Percentiles rank a stretch among this genome's conserved stretches.
Conservation (phyloP, 2,797 vertebrate genomes). For the Geotrypetes seraphini region DNA sequence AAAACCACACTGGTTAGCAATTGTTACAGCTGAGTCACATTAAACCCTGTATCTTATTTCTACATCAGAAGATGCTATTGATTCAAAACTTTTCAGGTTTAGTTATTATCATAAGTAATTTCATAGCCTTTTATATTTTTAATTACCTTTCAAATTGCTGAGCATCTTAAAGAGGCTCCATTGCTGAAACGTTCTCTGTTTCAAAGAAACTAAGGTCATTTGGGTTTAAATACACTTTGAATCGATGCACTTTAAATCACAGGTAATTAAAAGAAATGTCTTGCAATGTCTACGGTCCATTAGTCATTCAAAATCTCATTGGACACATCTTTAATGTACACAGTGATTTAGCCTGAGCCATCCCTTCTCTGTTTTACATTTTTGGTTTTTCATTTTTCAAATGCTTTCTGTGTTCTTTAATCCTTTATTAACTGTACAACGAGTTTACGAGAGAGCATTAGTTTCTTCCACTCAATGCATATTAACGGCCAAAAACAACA, state of each 20-base stretch:
- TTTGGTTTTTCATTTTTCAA: too few species aligned
- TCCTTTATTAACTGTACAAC: too few species aligned
- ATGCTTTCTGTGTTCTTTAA: too few species aligned
- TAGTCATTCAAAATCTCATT: constrained; percentile 7
- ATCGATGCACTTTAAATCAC: constrained; percentile 2
- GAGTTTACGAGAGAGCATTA: too few species aligned
- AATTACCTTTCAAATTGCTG: constrained; percentile 17
- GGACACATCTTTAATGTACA: constrained; percentile 2
- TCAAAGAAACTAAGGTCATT: constrained; percentile 15
- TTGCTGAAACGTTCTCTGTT: constrained; percentile 16
- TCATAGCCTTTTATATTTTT: constrained; percentile 13
- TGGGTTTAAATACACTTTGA: constrained; percentile 17
- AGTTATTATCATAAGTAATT: constrained; percentile 14
- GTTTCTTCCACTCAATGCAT: too few species aligned
- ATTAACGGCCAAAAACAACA: too few species aligned
- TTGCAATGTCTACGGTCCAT: constrained; percentile 12
- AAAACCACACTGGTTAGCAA: constrained; percentile 8
- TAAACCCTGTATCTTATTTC: constrained; percentile 18
- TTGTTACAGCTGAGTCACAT: constrained; percentile 13
- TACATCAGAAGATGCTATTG: constrained; percentile 16
- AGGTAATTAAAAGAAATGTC: constrained; percentile 18
- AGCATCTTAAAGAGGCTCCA: constrained; percentile 14
- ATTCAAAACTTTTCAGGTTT: constrained; percentile 14
- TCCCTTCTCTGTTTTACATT: constrained; percentile 13
- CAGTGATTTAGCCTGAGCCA: constrained; percentile 13